Base-by-base conservation (phyloP, 2,888 invertebrate species). In the Drosophila phalerata region DNA sequence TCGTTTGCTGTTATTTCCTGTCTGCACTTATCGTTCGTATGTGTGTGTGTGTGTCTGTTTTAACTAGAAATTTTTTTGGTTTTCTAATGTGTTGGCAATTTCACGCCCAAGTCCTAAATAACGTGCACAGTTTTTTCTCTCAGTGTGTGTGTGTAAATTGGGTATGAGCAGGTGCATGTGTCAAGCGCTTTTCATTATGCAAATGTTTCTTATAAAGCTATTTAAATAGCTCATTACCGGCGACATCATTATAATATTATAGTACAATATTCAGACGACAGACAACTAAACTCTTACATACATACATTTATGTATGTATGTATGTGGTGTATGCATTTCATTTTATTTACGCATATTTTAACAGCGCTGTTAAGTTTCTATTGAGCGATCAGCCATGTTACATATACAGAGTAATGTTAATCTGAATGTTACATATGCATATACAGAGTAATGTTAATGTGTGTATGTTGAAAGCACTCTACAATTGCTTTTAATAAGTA, bases 141-240 rank as follows among this genome's bases (percentile, higher is more conserved):
- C 28, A 32, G 8, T 49, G 9, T 49, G 1, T 17, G 8, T 49
- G 9, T 49, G 1, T 17, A 40, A 19, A 34, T 11, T 56, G 9
- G 19, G 10, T n/a, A 10, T 38, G 8, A 47, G 37, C 48, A 61
- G 60, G 68, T 75, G 76, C 45, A 75, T 56, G 40, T 61, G 75
- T 56, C 75, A 68, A 51, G 32, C 57, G 43, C 30, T 56, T 69
- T 57, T 22, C 52, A 60, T 47, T 51, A 76, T 70, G 42, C 47
- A 52, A 60, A 73, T 70, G 17, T 10, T 38, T 9, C 6, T n/a
- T 19, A 13, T 38, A 51, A 64, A 32, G 17, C 49, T 32, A 32
- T 34, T 49, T 49, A 32, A 55, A 13, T 6, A 34, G 32, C 34
- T 15, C 15, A 51, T 49, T 34, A n/a, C 10, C 22, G 15, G 37